A percentile compares a stretch with the other conserved stretches of the same genome.
These are phyloP conservation scores for Plagiodera versicolora DNA, from an alignment of 2,888 invertebrate species.

Conservation along the genomic window DNA sequence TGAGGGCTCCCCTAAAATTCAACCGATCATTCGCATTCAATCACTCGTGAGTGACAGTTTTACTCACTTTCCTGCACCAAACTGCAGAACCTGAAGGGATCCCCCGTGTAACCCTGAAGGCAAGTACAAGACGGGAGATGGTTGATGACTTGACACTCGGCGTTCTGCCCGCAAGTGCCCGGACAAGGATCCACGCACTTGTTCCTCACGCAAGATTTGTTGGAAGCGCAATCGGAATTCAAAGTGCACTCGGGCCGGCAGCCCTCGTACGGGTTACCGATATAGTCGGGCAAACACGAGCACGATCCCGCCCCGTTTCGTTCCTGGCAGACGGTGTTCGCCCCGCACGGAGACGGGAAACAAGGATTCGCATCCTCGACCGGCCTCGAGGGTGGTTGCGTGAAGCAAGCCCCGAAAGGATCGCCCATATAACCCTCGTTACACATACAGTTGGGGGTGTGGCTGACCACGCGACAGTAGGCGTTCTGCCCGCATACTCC, in stretches of 20 bases:
- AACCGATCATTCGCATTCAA: neutral
- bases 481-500: constrained; percentile 75
- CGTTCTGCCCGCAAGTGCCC: constrained; percentile 73
- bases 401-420: constrained; percentile 67
- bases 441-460: constrained; percentile 74
- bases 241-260: constrained; percentile 76
- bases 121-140: constrained; percentile 73
- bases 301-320: constrained; percentile 68
- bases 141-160: constrained; percentile 72
- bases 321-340: constrained; percentile 71
- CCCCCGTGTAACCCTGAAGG: constrained; percentile 71
- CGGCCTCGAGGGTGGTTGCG: constrained; percentile 38
- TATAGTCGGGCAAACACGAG: constrained; percentile 69
- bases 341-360: constrained; percentile 65
- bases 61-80: constrained; percentile 54
- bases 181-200: constrained; percentile 79
- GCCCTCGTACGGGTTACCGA: constrained; percentile 77
- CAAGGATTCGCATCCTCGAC: constrained; percentile 59
- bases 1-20: constrained; percentile 37
- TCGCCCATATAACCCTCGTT: constrained; percentile 68
- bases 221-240: constrained; percentile 72
- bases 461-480: constrained; percentile 72
- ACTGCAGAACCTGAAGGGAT: constrained; percentile 71
- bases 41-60: neutral
- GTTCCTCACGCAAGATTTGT: constrained; percentile 70